phyloP scores from a whole-genome alignment of 2,888 invertebrate species.

The Barypeithes pellucidus region DNA sequence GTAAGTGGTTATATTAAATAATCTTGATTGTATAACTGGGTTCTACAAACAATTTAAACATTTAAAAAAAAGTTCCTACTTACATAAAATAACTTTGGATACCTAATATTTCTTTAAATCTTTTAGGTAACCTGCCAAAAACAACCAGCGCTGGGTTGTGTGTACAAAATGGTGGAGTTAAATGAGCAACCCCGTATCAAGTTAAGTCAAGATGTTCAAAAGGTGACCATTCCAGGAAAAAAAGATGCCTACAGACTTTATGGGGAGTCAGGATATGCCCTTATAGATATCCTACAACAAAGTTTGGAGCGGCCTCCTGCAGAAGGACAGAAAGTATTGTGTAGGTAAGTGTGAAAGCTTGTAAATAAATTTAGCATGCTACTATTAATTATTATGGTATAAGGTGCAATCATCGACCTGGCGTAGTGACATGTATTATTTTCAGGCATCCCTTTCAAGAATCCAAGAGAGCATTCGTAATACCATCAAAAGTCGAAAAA shows the following conservation, averaged over 20 bases:
- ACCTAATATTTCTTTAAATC: not conserved
- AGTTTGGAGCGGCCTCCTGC: slow-evolving; percentile 84
- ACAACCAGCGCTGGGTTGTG: slow-evolving; percentile 97
- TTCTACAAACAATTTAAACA: no score
- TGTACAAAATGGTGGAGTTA: slow-evolving; percentile 97
- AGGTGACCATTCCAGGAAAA: slow-evolving; percentile 97
- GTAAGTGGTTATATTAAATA: slow-evolving; percentile 71
- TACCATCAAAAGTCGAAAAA: slow-evolving; percentile 89
- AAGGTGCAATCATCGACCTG: no score
- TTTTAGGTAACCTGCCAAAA: slow-evolving; percentile 87
- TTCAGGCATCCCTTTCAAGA: slow-evolving; percentile 94
- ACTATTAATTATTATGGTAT: no score
- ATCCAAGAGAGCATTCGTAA: slow-evolving; percentile 95
- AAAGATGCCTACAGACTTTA: slow-evolving; percentile 86
- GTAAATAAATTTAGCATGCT: not conserved
- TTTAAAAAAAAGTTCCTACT: no score
- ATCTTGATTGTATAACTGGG: no score
- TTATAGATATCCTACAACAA: slow-evolving; percentile 92
- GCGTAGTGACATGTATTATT: no score
- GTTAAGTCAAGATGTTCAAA: slow-evolving; percentile 96
- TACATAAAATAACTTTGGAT: not conserved
- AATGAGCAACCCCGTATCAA: slow-evolving; percentile 94
- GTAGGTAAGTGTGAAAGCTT: slow-evolving; percentile 68
- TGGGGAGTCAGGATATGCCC: slow-evolving; percentile 85
- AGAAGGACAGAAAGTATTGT: slow-evolving; percentile 87